Evolutionary conservation across 2,113 vertebrate species (phyloP), one percentile per base, ranked within the genome.

Genomic region (Phylloscopus trochiloides): DNA sequence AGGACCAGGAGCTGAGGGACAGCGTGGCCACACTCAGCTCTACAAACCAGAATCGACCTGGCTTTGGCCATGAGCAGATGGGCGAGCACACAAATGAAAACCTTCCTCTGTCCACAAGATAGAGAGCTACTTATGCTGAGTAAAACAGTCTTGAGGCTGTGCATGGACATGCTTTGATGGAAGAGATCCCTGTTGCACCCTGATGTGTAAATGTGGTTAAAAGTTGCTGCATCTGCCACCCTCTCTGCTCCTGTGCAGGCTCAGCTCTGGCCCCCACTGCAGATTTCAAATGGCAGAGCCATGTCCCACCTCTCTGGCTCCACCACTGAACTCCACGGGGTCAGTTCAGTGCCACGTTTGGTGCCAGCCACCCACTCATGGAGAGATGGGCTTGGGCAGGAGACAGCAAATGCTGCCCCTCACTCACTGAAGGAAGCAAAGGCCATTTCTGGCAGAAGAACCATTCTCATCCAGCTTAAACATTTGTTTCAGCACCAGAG

Each of bases 91-190:
- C 29, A 50, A 47, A 26, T 17, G 18, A 84, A 89, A 78, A 75
- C 25, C 24, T 78, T 74, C 29, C 28, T 67, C 55, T 42, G 29
- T 48, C 47, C 20, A 7, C 36, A 25, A 1, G 3, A 67, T 4
- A 76, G 15, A n/a, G 52, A 40, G 17, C 17, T 54, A 12, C 11
- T 67, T 67, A 38, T n/a, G 12, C 34, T 42, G 52, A 81, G 31
- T 61, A 66, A 55, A 78, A 87, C 28, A 32, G 0, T 17, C 48
- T 24, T 1, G 4, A 85, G 52, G 48, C 57, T 83, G 25, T 31
- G 40, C 32, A 32, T 0, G 1, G 7, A 5, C 0, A 0, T 80
- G 50, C 43, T 87, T 43, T 51, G 40, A 9, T 31, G 48, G 78
- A 89, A 50, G 43, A 71, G 24, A n/a, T 79, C 32, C 54, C 68